A percentile compares a stretch with the other conserved stretches of the same genome.
These are phyloP conservation scores for Pseudomugil gertrudae DNA, from an alignment of 2,797 vertebrate species.

Conservation along the genomic window DNA sequence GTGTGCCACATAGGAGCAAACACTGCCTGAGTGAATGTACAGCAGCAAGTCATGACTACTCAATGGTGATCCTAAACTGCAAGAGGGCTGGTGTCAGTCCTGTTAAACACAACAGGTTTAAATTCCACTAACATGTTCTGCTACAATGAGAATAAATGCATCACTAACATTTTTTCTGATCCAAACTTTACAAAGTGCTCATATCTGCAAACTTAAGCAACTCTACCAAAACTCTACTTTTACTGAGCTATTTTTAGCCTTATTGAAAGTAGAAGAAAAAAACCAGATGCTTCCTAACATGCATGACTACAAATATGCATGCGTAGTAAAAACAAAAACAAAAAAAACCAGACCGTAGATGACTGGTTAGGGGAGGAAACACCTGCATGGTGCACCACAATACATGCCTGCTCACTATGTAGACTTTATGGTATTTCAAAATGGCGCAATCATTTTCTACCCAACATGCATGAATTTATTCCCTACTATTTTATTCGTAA, in stretches of 20 bases:
- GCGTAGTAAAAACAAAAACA: background rate
- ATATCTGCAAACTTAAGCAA: too few relatives aligned
- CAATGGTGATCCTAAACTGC: slow-evolving; percentile 23
- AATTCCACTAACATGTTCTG: slow-evolving; percentile 2
- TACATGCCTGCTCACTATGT: background rate
- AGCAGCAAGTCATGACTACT: slow-evolving; percentile 48
- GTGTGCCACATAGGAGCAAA: slow-evolving; percentile 18
- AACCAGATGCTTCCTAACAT: background rate
- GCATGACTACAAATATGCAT: background rate
- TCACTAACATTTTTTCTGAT: too few relatives aligned
- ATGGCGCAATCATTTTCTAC: background rate
- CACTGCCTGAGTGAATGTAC: slow-evolving; percentile 42
- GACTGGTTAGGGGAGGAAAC: background rate
- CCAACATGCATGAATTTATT: background rate
- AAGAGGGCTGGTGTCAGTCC: slow-evolving; percentile 3
- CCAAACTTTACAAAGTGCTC: too few relatives aligned
- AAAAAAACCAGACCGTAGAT: background rate
- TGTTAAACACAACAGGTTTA: background rate
- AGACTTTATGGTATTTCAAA: too few relatives aligned
- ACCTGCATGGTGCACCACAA: background rate
- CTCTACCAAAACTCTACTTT: background rate
- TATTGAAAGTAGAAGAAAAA: background rate
- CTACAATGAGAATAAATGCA: background rate
- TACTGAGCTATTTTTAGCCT: background rate
- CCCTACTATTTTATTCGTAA: background rate